phyloP scores from a whole-genome alignment of 2,888 invertebrate species.

The Ellobium chinense region DNA sequence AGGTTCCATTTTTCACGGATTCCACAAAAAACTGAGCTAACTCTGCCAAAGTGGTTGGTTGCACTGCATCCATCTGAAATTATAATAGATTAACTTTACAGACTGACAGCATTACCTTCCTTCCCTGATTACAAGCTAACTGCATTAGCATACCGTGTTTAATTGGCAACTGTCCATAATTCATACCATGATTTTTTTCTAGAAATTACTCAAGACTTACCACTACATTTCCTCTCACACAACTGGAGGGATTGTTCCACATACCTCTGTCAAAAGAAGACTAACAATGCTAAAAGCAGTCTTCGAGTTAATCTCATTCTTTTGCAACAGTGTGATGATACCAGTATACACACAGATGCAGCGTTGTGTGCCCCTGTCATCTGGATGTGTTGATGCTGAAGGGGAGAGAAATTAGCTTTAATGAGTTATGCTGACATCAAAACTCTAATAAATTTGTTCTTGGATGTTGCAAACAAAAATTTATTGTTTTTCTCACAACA shows the following conservation, averaged over 20 bases:
- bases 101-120: no score
- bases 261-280: conserved; percentile 73
- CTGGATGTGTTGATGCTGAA: conserved; percentile 20
- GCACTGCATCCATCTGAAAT: conserved; percentile 65
- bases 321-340: conserved; percentile 68
- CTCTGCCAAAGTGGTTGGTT: conserved; percentile 63
- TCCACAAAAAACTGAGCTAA: conserved; percentile 70
- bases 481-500: no score
- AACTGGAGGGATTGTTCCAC: no score
- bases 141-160: background rate
- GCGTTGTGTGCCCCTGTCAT: conserved; percentile 8
- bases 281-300: conserved; percentile 70
- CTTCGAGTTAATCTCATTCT: conserved; percentile 70
- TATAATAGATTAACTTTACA: no score
- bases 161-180: no score
- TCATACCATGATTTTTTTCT: no score
- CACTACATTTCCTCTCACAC: no score
- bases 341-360: conserved; percentile 19
- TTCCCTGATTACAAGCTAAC: background rate
- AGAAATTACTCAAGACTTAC: no score
- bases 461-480: no score
- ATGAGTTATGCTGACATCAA: no score
- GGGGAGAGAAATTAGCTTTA: no score
- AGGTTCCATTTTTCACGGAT: conserved; percentile 66
- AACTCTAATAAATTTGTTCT: no score